A percentile compares a stretch with the other conserved stretches of the same genome.
phyloP scores from a whole-genome alignment of 2,113 vertebrate species.

The Pardalotus punctatus region DNA sequence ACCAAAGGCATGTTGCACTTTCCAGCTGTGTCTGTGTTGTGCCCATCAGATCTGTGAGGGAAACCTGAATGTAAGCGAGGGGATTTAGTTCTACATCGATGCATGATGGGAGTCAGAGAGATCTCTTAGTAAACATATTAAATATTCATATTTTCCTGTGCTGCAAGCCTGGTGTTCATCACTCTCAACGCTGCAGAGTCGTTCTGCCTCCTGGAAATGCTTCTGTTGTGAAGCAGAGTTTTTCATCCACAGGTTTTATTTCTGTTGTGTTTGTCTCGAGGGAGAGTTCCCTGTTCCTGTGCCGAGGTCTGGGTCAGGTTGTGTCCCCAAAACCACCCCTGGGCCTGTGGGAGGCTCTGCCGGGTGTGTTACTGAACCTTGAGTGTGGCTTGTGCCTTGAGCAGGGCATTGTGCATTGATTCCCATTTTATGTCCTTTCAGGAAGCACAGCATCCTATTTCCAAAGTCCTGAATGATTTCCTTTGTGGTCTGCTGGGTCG shows the following conservation, averaged over 20 bases:
- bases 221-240: background rate
- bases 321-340: background rate
- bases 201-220: background rate
- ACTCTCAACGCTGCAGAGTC: constrained; percentile 17
- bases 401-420: background rate
- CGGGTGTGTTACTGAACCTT: background rate
- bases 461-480: background rate
- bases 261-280: background rate
- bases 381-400: background rate
- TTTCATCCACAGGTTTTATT: background rate
- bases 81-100: background rate
- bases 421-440: background rate
- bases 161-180: constrained; percentile 57
- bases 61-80: background rate
- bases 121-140: constrained; percentile 31
- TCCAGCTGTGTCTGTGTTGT: constrained; percentile 29
- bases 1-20: constrained; percentile 11
- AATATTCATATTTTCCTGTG: constrained; percentile 44
- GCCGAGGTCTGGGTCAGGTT: accelerated
- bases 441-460: background rate
- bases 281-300: background rate
- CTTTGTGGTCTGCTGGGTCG: background rate
- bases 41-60: constrained; percentile 6
- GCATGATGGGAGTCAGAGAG: constrained; percentile 11
- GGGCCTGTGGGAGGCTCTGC: background rate